These are phyloP conservation scores for Cavia aperea DNA, from an alignment of 2,113 vertebrate genomes.

Conservation along the genomic window DNA sequence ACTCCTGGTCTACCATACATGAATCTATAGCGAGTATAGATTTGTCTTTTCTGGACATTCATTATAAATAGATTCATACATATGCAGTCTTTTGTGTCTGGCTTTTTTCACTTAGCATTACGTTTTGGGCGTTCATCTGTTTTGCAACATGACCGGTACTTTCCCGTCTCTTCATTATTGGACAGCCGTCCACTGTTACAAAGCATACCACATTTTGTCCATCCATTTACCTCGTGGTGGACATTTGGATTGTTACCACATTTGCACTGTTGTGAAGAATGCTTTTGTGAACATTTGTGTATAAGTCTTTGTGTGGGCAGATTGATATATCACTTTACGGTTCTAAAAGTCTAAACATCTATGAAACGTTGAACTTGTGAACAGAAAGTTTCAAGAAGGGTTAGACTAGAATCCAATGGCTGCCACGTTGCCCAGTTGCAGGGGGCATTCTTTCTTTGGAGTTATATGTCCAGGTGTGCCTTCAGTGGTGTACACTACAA, in stretches of 20 bases:
- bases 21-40: not conserved
- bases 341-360: not conserved
- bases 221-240: not conserved
- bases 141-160: not conserved
- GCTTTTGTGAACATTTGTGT: not conserved
- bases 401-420: not conserved
- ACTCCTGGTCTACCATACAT: not conserved
- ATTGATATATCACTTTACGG: not conserved
- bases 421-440: not conserved
- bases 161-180: not conserved
- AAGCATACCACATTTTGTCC: not conserved
- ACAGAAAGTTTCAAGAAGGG: slow-evolving; percentile 13
- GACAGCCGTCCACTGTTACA: not conserved
- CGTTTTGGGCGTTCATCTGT: not conserved
- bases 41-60: not conserved
- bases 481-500: not conserved
- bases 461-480: not conserved
- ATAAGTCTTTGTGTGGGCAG: not conserved
- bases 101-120: not conserved
- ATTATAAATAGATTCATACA: not conserved
- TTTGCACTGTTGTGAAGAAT: not conserved
- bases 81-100: not conserved
- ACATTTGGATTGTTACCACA: not conserved
- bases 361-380: slow-evolving; percentile 18
- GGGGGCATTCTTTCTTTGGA: not conserved